Evolutionary conservation across 2,888 invertebrate species (phyloP), one percentile per base, ranked within the genome.

Genomic region (Agapostemon virescens): DNA sequence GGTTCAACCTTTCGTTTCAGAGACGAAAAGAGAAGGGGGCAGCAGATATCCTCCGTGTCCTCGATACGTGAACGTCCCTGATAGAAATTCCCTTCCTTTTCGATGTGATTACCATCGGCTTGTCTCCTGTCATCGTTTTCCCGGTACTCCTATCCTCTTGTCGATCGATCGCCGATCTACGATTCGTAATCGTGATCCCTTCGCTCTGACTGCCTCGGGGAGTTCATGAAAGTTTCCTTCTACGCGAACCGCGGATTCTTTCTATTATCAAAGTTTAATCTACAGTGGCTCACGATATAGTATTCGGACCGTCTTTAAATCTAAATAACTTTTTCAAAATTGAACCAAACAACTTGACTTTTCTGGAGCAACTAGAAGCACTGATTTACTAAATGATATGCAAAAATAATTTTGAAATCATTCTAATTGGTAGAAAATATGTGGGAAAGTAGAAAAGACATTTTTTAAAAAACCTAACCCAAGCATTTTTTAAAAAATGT

Each of bases 1-100:
- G 79, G 75, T 79, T 83, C 86, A 86, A 86, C 86, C 86, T 87
- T 87, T 87, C 86, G 79, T 86, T 86, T 73, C 78, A 83, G 63
- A 71, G 81, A 69, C 67, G 67, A 55, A 67, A 77, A 42, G 73
- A 66, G 77, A 82, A 67, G 72, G 79, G 79, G 68, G 63, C 15
- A 40, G 70, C n/a, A n/a, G n/a, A n/a, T n/a, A 74, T 71, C 72
- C 81, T 33, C 77, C 69, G 66, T 85, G 87, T 83, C 87, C 86
- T 85, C 87, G 85, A 87, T 86, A 84, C 76, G 77, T 64, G 80
- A 85, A 85, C 66, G 83, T 84, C 83, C 86, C 80, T 84, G 84
- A 86, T 84, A 83, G 83, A 85, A 76, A 69, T 58, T 76, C 68
- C 76, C 79, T 77, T 76, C 77, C 74, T 74, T 77, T 45, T 70